phyloP scores from a whole-genome alignment of 2,113 vertebrate species.

The Orthonyx spaldingii region DNA sequence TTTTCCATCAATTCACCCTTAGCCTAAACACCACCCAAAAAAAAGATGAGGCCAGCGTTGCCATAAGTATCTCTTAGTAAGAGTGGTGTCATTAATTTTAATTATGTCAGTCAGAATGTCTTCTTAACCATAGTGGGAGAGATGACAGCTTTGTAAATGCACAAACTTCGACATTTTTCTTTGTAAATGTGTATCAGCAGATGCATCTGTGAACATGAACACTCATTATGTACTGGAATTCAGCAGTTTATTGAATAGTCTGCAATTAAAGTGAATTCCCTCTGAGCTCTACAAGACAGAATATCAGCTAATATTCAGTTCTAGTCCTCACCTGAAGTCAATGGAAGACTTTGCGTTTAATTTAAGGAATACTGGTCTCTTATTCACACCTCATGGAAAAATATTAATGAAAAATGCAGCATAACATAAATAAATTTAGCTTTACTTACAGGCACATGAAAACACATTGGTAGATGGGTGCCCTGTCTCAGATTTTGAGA shows the following conservation, averaged over 20 bases:
- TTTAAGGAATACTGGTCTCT: not conserved
- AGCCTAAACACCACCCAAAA: not conserved
- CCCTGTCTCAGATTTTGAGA: not conserved
- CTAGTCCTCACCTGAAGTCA: not conserved
- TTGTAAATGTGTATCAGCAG: not conserved
- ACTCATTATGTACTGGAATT: not conserved
- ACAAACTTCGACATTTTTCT: not conserved
- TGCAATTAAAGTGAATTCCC: not conserved
- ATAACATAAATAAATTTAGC: not conserved
- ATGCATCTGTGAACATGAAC: not conserved
- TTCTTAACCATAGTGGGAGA: not conserved
- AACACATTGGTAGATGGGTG: not conserved
- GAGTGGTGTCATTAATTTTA: not conserved
- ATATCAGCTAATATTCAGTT: not conserved
- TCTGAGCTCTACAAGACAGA: not conserved
- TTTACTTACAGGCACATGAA: not conserved
- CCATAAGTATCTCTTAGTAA: not conserved
- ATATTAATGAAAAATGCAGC: not conserved
- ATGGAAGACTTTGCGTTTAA: not conserved
- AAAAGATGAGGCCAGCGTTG: not conserved
- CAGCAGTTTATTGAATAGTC: not conserved
- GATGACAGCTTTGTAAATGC: not conserved
- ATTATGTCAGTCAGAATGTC: not conserved
- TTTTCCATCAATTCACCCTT: not conserved
- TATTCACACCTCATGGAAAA: not conserved